Evolutionary conservation across 2,113 vertebrate species (phyloP).

Genomic region (Varanus salvator): DNA sequence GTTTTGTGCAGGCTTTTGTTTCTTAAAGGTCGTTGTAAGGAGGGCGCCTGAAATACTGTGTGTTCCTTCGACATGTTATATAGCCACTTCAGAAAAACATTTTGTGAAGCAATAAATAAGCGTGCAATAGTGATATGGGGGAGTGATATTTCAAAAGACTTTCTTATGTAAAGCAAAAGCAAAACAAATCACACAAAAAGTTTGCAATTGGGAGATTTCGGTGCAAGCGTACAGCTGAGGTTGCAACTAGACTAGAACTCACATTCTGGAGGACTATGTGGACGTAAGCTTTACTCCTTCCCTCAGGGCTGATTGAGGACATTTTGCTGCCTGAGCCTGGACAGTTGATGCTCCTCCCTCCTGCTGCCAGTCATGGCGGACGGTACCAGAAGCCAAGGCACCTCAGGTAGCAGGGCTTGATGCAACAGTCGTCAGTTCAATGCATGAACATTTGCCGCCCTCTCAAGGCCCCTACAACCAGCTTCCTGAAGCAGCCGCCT

Average conservation of each 20-base stretch:
- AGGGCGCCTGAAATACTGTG: neutral
- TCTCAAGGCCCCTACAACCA: too few relatives aligned
- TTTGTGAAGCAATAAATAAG: conserved; percentile 1
- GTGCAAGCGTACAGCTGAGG: neutral
- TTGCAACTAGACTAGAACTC: neutral
- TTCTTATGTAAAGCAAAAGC: neutral
- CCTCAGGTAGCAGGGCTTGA: too few relatives aligned
- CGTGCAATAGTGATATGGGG: neutral
- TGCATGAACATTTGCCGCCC: too few relatives aligned
- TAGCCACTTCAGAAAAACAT: neutral
- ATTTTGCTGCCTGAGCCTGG: neutral
- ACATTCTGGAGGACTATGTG: neutral
- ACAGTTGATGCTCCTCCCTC: too few relatives aligned
- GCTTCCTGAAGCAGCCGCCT: too few relatives aligned
- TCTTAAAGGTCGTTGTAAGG: conserved; percentile 6
- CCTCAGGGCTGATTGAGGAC: neutral
- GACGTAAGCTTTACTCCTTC: neutral
- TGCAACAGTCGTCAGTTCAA: too few relatives aligned
- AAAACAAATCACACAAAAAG: neutral
- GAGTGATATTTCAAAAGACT: neutral
- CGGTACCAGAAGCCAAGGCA: too few relatives aligned
- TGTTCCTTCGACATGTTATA: neutral
- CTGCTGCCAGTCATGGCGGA: too few relatives aligned
- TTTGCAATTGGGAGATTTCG: neutral
- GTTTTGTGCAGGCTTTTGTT: conserved; percentile 1